phyloP scores from a whole-genome alignment of 2,113 vertebrate species.

The Coracopsis vasa region DNA sequence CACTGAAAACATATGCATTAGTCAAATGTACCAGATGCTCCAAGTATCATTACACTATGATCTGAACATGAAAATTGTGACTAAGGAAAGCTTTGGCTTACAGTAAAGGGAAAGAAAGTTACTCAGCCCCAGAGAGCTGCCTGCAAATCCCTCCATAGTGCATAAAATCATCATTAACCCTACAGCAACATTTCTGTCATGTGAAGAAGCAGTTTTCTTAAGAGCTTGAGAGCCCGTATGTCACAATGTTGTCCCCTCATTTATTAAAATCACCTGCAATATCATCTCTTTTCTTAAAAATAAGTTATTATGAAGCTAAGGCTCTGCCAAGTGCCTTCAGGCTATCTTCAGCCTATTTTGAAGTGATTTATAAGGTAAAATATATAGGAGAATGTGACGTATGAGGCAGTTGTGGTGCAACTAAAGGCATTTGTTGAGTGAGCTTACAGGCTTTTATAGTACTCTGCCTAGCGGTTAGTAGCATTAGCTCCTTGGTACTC shows the following conservation, averaged over 20 bases:
- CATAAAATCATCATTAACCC: background rate
- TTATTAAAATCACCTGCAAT: background rate
- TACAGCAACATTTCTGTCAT: background rate
- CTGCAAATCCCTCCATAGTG: background rate
- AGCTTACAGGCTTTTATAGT: too few species aligned
- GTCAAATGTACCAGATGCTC: background rate
- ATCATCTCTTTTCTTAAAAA: background rate
- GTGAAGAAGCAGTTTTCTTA: background rate
- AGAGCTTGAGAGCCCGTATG: background rate
- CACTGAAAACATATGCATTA: background rate
- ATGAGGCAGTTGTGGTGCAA: too few species aligned
- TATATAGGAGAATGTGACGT: background rate
- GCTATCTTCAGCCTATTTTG: background rate
- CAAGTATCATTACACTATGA: accelerated
- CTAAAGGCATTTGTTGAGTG: too few species aligned
- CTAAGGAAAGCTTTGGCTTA: background rate
- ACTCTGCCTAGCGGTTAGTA: too few species aligned
- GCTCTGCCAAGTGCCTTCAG: background rate
- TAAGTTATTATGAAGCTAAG: background rate
- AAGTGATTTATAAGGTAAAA: background rate
- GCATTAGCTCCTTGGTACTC: too few species aligned
- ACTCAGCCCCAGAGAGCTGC: background rate
- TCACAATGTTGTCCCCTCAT: background rate
- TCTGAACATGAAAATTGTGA: background rate
- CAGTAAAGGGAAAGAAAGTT: background rate